Conservation (phyloP, 2,113 vertebrate species). For the Coptodon bakossiorum region DNA sequence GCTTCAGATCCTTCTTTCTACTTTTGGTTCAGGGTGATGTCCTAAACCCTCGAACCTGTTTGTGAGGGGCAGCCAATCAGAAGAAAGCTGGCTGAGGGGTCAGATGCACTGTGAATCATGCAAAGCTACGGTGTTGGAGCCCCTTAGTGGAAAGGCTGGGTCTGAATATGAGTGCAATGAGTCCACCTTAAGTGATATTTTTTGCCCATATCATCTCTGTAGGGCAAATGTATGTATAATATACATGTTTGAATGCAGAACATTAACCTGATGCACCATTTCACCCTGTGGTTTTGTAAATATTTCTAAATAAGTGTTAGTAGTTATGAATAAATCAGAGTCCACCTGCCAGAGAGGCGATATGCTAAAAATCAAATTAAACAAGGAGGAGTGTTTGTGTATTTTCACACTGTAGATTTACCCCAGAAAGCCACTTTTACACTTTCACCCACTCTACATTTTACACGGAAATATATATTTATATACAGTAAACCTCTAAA, state of each 20-base stretch:
- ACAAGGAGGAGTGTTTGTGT: background rate
- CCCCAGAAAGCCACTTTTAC: background rate
- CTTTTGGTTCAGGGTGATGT: rapidly evolving
- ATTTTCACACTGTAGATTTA: background rate
- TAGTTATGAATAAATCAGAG: background rate
- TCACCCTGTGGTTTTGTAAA: background rate
- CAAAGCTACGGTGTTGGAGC: background rate
- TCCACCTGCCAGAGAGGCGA: background rate
- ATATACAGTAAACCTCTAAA: background rate
- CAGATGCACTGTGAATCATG: background rate
- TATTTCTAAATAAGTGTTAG: rapidly evolving
- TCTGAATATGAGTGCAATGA: background rate
- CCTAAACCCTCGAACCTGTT: background rate
- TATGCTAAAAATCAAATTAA: background rate
- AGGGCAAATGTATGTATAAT: background rate
- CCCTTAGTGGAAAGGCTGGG: background rate
- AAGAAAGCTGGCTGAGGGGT: background rate
- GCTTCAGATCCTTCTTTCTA: background rate
- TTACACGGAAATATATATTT: rapidly evolving
- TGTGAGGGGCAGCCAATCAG: background rate
- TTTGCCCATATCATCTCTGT: background rate
- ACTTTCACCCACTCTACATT: rapidly evolving
- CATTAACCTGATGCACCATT: background rate
- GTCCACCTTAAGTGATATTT: background rate
- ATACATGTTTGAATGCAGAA: background rate